Evolutionary conservation across 1,140 invertebrate species (phyloP).

Genomic region (Latrodectus geometricus): DNA sequence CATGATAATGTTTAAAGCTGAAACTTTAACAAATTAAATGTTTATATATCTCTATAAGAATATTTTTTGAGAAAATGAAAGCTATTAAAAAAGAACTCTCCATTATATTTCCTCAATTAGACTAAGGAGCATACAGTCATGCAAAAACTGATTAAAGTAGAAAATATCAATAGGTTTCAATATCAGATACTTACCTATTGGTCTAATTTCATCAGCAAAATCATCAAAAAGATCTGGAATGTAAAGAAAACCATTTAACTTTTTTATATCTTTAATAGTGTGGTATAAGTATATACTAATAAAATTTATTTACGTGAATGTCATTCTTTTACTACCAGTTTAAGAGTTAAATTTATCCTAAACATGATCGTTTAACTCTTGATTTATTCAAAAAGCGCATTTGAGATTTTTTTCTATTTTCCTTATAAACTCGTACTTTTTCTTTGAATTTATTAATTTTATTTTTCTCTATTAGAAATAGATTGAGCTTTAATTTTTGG

Average conservation of each 20-base stretch:
- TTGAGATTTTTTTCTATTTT: background rate
- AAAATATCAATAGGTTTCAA: background rate
- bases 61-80: too few species aligned
- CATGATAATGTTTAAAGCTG: too few species aligned
- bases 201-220: conserved; percentile 53
- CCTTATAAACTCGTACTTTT: background rate
- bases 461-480: too few species aligned
- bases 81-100: too few species aligned
- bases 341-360: background rate
- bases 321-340: background rate
- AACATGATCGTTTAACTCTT: background rate
- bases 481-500: too few species aligned
- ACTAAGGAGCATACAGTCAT: too few species aligned
- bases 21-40: too few species aligned
- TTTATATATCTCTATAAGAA: too few species aligned
- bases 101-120: too few species aligned
- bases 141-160: too few species aligned
- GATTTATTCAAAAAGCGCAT: background rate
- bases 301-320: background rate
- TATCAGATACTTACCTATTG: conserved; percentile 60
- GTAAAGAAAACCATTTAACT: background rate
- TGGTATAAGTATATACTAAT: background rate
- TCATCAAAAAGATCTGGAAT: conserved; percentile 52
- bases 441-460: too few species aligned
- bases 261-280: background rate